Evolutionary conservation across 37 sponge, comb jelly and placozoan species (phyloP).

Genomic region (Crambe crambe): DNA sequence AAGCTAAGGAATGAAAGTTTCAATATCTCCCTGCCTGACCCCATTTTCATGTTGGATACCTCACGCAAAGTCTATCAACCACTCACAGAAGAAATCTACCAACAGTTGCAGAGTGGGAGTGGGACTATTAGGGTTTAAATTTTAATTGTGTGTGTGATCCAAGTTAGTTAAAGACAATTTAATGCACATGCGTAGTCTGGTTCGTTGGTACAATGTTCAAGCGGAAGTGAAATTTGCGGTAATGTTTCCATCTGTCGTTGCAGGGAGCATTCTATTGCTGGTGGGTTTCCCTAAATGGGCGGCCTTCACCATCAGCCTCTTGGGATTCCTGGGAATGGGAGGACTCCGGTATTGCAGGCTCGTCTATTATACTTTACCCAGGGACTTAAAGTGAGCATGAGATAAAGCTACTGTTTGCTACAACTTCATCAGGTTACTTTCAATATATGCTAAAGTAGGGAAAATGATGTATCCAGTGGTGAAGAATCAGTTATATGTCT

Average conservation of each 20-base stretch:
- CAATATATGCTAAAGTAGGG: too few species aligned
- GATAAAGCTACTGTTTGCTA: not conserved
- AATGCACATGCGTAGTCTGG: too few species aligned
- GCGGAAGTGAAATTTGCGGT: too few species aligned
- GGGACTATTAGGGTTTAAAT: not conserved
- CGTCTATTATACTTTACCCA: not conserved
- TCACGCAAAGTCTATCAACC: constrained; percentile 53
- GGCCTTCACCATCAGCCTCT: not conserved
- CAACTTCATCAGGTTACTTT: too few species aligned
- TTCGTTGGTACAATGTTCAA: too few species aligned
- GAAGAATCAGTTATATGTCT: not conserved
- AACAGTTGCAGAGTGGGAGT: constrained; percentile 22
- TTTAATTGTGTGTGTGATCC: too few species aligned
- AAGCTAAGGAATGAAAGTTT: constrained; percentile 67
- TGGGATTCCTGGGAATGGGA: constrained; percentile 8
- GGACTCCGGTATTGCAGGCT: constrained; percentile 4
- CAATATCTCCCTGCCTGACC: constrained; percentile 61
- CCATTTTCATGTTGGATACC: constrained; percentile 79
- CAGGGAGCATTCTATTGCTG: not conserved
- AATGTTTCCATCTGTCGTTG: not conserved
- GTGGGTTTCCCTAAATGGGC: constrained; percentile 13
- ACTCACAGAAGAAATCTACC: constrained; percentile 50
- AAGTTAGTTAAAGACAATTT: too few species aligned
- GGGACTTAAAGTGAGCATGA: constrained; percentile 1
- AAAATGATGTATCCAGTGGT: too few species aligned